Conservation (phyloP, 30 jellyfish, hydroid and myxozoan genomes). For the Catostylus mosaicus region DNA sequence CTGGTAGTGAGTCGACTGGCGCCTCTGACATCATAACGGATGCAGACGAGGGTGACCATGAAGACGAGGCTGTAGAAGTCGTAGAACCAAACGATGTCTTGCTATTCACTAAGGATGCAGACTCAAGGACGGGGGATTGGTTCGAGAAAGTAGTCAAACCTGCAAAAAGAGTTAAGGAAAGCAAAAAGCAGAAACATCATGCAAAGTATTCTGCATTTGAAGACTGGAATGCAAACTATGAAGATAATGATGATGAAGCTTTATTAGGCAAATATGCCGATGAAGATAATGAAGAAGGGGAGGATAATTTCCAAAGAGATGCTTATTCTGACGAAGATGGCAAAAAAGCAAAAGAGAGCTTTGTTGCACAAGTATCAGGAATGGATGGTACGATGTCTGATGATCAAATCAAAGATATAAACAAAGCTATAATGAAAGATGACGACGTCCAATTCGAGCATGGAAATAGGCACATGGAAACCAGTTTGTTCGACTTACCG, state of each 20-base stretch:
- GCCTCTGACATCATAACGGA: conserved; percentile 14
- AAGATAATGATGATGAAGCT: conserved; percentile 27
- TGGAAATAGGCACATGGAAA: conserved; percentile 8
- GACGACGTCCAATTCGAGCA: conserved; percentile 42
- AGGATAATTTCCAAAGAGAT: conserved; percentile 9
- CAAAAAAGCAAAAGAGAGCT: conserved; percentile 43
- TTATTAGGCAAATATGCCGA: not conserved
- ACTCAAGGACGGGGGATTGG: conserved; percentile 75
- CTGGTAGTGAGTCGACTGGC: not conserved
- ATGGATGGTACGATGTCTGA: conserved; percentile 32
- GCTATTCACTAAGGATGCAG: conserved; percentile 53
- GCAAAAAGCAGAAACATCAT: not conserved
- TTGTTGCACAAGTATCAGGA: conserved; percentile 33
- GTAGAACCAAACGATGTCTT: conserved; percentile 68
- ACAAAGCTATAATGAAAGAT: conserved; percentile 29
- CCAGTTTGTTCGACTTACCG: conserved; percentile 54
- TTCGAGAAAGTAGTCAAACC: conserved; percentile 59
- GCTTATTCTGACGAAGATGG: conserved; percentile 6
- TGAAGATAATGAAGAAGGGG: conserved; percentile 20
- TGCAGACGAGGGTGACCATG: conserved; percentile 26
- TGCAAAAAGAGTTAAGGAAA: not conserved
- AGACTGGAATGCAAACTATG: not conserved
- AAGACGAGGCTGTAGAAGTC: conserved; percentile 67
- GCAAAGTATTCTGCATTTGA: not conserved
- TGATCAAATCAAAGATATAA: conserved; percentile 47